phyloP scores from a whole-genome alignment of 2,888 invertebrate genomes.

The Neoitamus cyanurus region DNA sequence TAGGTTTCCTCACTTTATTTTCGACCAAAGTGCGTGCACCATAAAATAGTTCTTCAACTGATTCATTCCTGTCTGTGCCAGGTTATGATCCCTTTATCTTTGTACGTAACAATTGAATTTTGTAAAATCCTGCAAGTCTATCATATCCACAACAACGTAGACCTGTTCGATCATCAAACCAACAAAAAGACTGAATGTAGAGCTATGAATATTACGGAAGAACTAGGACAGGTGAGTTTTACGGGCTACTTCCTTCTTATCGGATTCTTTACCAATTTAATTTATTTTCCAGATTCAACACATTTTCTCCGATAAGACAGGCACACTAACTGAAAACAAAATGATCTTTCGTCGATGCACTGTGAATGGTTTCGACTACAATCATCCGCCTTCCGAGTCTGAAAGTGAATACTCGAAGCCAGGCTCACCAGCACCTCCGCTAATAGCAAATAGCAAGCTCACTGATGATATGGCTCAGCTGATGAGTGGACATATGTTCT shows the following conservation, averaged over 20 bases:
- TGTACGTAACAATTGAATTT: conserved; percentile 97
- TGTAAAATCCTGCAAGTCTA: conserved; percentile 95
- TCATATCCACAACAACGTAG: conserved; percentile 91
- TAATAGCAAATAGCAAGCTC: conserved; percentile 68
- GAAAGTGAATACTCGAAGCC: conserved; percentile 69
- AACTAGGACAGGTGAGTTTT: conserved; percentile 84
- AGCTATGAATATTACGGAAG: conserved; percentile 96
- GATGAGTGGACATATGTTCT: conserved; percentile 62
- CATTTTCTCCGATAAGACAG: conserved; percentile 97
- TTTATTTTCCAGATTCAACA: conserved; percentile 73
- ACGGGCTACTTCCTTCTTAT: neutral
- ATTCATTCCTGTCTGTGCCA: conserved; percentile 61
- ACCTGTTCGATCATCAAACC: conserved; percentile 85
- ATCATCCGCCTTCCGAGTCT: conserved; percentile 80
- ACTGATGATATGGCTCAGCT: conserved; percentile 68
- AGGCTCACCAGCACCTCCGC: conserved; percentile 67
- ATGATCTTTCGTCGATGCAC: conserved; percentile 95
- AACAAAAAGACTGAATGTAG: conserved; percentile 89
- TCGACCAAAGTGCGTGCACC: neutral
- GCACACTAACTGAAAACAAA: conserved; percentile 96
- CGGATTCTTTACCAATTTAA: neutral
- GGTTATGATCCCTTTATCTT: conserved; percentile 96
- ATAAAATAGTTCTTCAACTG: neutral
- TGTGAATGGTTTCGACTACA: conserved; percentile 89
- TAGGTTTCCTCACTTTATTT: neutral